Evolutionary conservation across 2,113 vertebrate genomes (phyloP).

Genomic region (Balaeniceps rex): DNA sequence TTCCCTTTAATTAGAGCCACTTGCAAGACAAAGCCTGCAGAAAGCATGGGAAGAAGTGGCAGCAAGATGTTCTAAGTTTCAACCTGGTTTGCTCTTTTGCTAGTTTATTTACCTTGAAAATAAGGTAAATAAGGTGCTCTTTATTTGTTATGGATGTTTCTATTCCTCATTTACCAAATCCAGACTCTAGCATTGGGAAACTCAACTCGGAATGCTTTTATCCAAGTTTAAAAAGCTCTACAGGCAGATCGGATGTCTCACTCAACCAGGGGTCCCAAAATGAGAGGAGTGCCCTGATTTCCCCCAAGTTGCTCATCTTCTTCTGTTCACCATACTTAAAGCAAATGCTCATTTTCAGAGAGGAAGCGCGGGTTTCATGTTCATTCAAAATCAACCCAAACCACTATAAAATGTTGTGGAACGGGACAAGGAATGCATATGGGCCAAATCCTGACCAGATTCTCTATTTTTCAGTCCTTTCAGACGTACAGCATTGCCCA

Average conservation of each 20-base stretch:
- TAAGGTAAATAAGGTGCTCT: not conserved
- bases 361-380: accelerated
- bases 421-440: not conserved
- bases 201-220: not conserved
- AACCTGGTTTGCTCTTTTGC: not conserved
- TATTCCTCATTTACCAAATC: not conserved
- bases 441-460: not conserved
- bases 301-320: not conserved
- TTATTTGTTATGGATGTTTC: not conserved
- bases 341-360: not conserved
- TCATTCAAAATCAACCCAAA: not conserved
- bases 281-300: not conserved
- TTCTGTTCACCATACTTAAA: not conserved
- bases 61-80: not conserved
- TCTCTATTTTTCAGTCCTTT: not conserved
- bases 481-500: no score
- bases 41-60: not conserved
- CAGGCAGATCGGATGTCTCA: not conserved
- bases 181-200: not conserved
- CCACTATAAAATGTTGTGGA: not conserved
- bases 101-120: not conserved
- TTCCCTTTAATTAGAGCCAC: not conserved
- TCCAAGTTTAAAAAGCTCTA: not conserved
- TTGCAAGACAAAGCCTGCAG: not conserved
- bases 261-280: not conserved